Conservation (phyloP, 2,888 invertebrate species). For the Tachina grossa region DNA sequence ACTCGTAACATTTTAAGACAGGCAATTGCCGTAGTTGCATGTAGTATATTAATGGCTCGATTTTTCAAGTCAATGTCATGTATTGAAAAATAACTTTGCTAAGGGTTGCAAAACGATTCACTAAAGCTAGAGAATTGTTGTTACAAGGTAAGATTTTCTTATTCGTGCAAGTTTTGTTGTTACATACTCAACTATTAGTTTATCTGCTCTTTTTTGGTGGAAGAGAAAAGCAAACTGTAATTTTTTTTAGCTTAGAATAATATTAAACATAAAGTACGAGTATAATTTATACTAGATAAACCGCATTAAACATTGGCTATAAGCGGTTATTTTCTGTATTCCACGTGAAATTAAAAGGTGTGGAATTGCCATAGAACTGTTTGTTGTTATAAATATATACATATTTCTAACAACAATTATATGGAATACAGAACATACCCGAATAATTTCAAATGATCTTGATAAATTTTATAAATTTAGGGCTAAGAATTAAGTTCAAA, state of each 20-base stretch:
- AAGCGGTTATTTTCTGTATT: too few species aligned
- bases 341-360: too few species aligned
- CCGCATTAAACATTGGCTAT: background rate
- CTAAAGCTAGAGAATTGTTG: background rate
- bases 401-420: too few species aligned
- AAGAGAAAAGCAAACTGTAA: background rate
- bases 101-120: background rate
- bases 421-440: too few species aligned
- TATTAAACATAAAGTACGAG: background rate
- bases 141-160: background rate
- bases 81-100: background rate
- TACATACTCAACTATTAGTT: background rate
- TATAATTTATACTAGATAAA: conserved; percentile 1
- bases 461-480: too few species aligned
- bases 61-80: conserved; percentile 13
- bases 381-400: too few species aligned
- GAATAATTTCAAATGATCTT: background rate
- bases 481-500: too few species aligned
- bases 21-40: conserved; percentile 5
- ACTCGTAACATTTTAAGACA: background rate
- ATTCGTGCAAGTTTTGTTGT: background rate
- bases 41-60: conserved; percentile 5
- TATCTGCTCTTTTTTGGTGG: background rate
- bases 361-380: too few species aligned
- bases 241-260: background rate